These are phyloP conservation scores for Amphiprion percula DNA, from an alignment of 2,113 vertebrate genomes.

Conservation along the genomic window DNA sequence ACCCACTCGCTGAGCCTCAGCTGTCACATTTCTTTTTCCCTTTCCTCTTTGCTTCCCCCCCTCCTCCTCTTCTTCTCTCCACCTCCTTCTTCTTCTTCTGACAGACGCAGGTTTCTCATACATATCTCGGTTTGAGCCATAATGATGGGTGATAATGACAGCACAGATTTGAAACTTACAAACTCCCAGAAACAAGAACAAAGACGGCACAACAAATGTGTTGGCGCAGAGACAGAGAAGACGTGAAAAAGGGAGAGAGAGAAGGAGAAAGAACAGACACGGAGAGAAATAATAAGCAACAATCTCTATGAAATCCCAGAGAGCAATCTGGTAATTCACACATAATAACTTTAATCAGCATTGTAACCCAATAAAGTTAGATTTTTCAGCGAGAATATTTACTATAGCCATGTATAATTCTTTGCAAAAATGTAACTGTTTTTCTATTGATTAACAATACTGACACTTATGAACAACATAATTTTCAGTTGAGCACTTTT, in stretches of 20 bases:
- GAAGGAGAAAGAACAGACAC: background rate
- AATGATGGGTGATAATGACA: slow-evolving; percentile 77
- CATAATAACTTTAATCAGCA: slow-evolving; percentile 85
- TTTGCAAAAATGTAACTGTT: slow-evolving; percentile 84
- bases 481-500: slow-evolving; percentile 82
- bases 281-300: slow-evolving; percentile 52
- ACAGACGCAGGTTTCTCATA: slow-evolving; percentile 68
- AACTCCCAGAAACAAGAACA: slow-evolving; percentile 72
- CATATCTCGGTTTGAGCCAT: slow-evolving; percentile 67
- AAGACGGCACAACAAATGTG: slow-evolving; percentile 59
- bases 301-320: slow-evolving; percentile 53
- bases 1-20: slow-evolving; percentile 80
- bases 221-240: slow-evolving; percentile 14
- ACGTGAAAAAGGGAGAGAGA: background rate
- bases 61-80: background rate
- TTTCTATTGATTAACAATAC: slow-evolving; percentile 86
- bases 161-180: slow-evolving; percentile 72
- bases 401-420: slow-evolving; percentile 86
- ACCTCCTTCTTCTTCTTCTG: slow-evolving; percentile 28
- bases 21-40: slow-evolving; percentile 74
- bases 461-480: slow-evolving; percentile 85
- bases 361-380: slow-evolving; percentile 84
- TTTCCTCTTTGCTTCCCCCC: slow-evolving; percentile 42
- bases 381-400: slow-evolving; percentile 85
- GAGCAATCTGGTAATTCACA: slow-evolving; percentile 76